phyloP scores from a whole-genome alignment of 2,113 vertebrate species.

The Ophthalmolycus amberensis region DNA sequence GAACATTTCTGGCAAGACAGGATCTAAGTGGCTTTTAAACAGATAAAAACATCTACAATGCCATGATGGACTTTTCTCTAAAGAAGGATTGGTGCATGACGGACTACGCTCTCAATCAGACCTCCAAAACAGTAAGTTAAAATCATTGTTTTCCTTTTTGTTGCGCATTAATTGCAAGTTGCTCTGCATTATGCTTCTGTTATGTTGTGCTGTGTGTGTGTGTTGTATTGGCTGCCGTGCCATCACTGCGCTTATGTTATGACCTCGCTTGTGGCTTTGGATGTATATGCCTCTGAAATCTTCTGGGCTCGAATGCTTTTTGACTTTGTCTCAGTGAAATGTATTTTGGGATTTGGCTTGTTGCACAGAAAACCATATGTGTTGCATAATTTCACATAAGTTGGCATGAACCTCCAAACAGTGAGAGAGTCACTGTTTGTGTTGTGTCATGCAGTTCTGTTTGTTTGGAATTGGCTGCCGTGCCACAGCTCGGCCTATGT shows the following conservation, averaged over 20 bases:
- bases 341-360: background rate
- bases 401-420: background rate
- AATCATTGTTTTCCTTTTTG: background rate
- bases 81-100: background rate
- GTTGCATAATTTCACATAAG: background rate
- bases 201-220: background rate
- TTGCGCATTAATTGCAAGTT: background rate
- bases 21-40: constrained; percentile 21
- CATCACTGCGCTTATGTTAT: background rate
- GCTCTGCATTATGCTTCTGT: background rate
- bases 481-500: background rate
- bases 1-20: background rate
- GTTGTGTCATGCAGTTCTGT: background rate
- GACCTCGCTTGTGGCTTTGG: constrained; percentile 11
- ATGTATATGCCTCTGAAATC: background rate
- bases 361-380: background rate
- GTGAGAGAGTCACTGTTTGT: background rate
- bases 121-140: background rate
- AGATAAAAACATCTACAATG: background rate
- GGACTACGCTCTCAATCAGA: background rate
- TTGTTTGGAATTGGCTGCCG: constrained; percentile 4
- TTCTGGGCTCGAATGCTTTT: background rate
- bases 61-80: background rate
- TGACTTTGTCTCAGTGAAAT: background rate
- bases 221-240: background rate